Conservation (phyloP, 2,797 vertebrate genomes). For the Coregonus sp. region DNA sequence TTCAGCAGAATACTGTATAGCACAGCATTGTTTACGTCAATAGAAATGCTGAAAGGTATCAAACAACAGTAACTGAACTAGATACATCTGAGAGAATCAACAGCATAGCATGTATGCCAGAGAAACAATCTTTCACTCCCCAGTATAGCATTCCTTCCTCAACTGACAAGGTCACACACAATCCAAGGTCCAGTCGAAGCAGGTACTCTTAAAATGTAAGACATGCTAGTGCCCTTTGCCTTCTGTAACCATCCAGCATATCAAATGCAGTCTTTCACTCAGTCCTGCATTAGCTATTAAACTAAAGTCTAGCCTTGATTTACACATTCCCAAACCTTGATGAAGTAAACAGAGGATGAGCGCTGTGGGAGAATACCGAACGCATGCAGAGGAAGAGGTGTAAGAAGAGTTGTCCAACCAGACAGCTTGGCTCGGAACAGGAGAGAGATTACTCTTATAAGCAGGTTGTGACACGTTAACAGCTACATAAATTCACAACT, state of each 20-base stretch:
- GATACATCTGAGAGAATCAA: conserved; percentile 3
- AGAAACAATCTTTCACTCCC: not conserved
- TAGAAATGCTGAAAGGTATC: conserved; percentile 55
- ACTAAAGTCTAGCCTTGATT: not conserved
- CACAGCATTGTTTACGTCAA: conserved; percentile 52
- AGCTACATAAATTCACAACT: not conserved
- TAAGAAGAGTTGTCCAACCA: conserved; percentile 13
- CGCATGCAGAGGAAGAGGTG: conserved; percentile 30
- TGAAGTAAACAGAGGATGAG: not conserved
- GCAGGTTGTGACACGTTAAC: not conserved
- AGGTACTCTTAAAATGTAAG: not conserved
- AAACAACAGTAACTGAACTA: not conserved
- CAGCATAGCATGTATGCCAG: not conserved
- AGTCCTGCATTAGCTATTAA: not conserved
- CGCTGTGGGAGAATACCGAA: not conserved
- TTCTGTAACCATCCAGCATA: not conserved
- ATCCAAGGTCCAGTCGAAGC: not conserved
- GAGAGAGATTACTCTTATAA: not conserved
- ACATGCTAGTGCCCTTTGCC: not conserved
- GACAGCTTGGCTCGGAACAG: not conserved
- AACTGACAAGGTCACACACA: not conserved
- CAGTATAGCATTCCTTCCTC: not conserved
- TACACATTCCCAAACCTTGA: not conserved
- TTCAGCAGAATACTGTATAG: conserved; percentile 54
- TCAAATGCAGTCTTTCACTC: not conserved